Base-by-base conservation (phyloP, 2,797 vertebrate species). In the Danio tinwini region DNA sequence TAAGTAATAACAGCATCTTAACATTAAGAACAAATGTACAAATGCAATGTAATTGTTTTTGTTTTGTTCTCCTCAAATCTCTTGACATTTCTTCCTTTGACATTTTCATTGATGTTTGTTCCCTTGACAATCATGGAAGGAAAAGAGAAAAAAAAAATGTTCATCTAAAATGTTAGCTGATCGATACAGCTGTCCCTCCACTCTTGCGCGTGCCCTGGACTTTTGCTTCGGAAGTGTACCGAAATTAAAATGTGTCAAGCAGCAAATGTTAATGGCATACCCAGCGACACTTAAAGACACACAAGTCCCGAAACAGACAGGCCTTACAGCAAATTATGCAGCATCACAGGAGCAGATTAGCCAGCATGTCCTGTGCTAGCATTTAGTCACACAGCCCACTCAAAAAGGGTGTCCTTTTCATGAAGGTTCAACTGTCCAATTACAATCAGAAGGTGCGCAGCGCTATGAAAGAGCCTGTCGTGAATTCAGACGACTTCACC, bases 231-330 rank as follows among this genome's bases (percentile, higher is more conserved):
- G 90, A 91, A 92, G 84, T 88, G 91, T 93, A 91, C 92, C 93
- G 94, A 95, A 95, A 97, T 95, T 95, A 89, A 96, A 94, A 94
- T 93, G 94, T 96, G 95, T 96, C 96, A 97, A 94, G 94, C 95
- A 94, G 93, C 93, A 96, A 97, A 96, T 94, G 95, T 93, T 94
- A 96, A 95, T 93, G 93, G 93, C 94, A 94, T 94, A 94, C 91
- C 92, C 87, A 90, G 92, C 90, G 87, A 92, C 93, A 93, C 92
- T 95, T 93, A 93, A 94, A 93, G 94, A 94, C 93, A 92, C 90
- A 94, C 92, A 90, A 91, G 93, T 94, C 93, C 88, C 87, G 61
- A 83, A 84, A 93, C 88, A 92, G 94, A 94, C 93, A 95, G 95
- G 94, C 93, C 93, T 93, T 90, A 92, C 92, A 89, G 93, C 93